Evolutionary conservation across 2,113 vertebrate species (phyloP).

Genomic region (Taurulus bubalis): DNA sequence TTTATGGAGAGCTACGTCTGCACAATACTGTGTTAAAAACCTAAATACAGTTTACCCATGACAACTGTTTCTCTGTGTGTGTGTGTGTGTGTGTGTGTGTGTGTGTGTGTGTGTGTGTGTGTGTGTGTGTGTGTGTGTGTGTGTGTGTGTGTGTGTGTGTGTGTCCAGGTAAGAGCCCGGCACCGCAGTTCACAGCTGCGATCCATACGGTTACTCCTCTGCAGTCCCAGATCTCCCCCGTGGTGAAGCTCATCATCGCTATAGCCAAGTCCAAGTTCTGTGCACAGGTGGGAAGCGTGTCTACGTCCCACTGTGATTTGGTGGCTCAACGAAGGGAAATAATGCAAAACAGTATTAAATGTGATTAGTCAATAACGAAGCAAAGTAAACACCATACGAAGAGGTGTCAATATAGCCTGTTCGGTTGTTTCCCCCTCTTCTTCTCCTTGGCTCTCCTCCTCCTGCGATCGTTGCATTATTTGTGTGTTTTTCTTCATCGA

Average conservation of each 20-base stretch:
- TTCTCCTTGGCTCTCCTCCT: not conserved
- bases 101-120: slow-evolving; percentile 38
- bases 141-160: slow-evolving; percentile 44
- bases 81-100: too few species aligned
- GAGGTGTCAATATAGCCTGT: not conserved
- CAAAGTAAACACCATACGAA: not conserved
- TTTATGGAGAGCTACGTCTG: slow-evolving; percentile 51
- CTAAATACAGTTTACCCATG: slow-evolving; percentile 31
- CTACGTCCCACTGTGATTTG: not conserved
- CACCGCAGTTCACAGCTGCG: slow-evolving; percentile 84
- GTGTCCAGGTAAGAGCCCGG: slow-evolving; percentile 80
- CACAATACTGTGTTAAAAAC: slow-evolving; percentile 33
- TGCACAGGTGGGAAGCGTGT: slow-evolving; percentile 80
- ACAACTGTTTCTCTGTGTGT: slow-evolving; percentile 26
- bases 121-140: slow-evolving; percentile 53
- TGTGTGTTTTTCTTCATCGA: not conserved
- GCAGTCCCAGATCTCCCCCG: slow-evolving; percentile 82
- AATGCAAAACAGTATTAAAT: not conserved
- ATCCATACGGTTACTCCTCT: slow-evolving; percentile 83
- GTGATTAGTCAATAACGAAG: not conserved
- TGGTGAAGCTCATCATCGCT: slow-evolving; percentile 85
- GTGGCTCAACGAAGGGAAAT: not conserved
- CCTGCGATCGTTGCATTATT: not conserved
- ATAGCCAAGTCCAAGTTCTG: slow-evolving; percentile 87
- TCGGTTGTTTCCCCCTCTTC: not conserved